Evolutionary conservation across 1,140 invertebrate species (phyloP).

Genomic region (Himalopsyche phryganea): DNA sequence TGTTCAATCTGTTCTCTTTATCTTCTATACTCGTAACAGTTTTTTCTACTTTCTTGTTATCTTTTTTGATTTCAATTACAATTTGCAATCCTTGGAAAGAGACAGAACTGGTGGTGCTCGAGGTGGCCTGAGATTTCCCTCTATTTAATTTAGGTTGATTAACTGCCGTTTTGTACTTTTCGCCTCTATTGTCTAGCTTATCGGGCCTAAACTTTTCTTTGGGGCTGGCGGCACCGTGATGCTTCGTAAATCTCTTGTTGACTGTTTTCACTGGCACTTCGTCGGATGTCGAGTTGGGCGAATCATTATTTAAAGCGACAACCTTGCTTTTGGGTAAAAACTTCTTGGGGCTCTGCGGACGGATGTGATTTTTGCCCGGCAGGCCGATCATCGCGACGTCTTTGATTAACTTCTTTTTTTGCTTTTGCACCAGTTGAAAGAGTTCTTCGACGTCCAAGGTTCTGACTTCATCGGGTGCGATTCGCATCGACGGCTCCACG

Average conservation of each 20-base stretch:
- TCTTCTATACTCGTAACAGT: constrained; percentile 5
- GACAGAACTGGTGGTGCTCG: constrained; percentile 13
- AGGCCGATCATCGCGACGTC: constrained; percentile 6
- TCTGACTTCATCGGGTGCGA: not conserved
- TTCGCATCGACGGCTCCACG: not conserved
- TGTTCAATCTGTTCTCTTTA: constrained; percentile 1
- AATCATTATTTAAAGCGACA: not conserved
- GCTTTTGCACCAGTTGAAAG: constrained; percentile 9
- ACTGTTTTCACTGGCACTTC: not conserved
- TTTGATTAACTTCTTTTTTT: constrained; percentile 7
- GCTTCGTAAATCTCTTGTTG: constrained; percentile 2
- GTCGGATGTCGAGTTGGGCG: not conserved
- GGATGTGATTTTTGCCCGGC: not conserved
- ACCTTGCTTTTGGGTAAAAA: not conserved
- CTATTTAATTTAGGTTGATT: not conserved
- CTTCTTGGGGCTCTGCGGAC: not conserved
- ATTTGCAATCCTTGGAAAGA: constrained; percentile 28
- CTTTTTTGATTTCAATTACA: constrained; percentile 21
- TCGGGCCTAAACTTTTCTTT: not conserved
- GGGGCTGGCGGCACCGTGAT: not conserved
- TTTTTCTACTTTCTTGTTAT: constrained; percentile 14
- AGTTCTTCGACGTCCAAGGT: constrained; percentile 1
- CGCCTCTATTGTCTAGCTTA: not conserved
- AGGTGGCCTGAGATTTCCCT: not conserved
- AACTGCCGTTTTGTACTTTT: not conserved